Conservation (phyloP, 2,113 vertebrate genomes). For the Alosa alosa region DNA sequence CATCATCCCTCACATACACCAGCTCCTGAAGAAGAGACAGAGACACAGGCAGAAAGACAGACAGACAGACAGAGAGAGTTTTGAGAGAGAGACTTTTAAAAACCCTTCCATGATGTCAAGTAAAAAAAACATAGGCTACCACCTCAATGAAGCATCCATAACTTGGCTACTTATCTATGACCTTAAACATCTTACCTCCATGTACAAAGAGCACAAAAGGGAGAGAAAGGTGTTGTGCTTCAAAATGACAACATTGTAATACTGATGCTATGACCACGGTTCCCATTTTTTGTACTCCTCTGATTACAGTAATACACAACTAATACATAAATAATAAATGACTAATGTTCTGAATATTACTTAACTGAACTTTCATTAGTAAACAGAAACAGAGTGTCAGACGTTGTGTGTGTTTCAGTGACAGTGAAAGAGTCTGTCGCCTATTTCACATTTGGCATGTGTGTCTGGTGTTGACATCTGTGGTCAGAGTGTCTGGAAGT, state of each 20-base stretch:
- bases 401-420: neutral
- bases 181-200: no score
- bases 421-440: neutral
- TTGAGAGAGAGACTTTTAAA: neutral
- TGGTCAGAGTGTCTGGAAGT: constrained; percentile 8
- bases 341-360: no score
- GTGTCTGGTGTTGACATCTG: constrained; percentile 11
- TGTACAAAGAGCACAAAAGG: neutral
- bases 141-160: neutral
- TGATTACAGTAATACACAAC: no score
- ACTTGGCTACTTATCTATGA: neutral
- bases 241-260: no score
- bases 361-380: no score
- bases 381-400: neutral
- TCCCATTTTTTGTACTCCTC: no score
- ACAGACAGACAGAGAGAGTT: neutral
- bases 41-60: neutral
- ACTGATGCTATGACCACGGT: no score
- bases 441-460: constrained; percentile 1
- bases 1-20: constrained; percentile 14
- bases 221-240: neutral
- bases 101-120: neutral
- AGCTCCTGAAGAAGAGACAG: neutral
- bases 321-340: no score
- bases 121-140: neutral